Conservation (phyloP, 2,888 invertebrate species). For the Parnassius glacialis region DNA sequence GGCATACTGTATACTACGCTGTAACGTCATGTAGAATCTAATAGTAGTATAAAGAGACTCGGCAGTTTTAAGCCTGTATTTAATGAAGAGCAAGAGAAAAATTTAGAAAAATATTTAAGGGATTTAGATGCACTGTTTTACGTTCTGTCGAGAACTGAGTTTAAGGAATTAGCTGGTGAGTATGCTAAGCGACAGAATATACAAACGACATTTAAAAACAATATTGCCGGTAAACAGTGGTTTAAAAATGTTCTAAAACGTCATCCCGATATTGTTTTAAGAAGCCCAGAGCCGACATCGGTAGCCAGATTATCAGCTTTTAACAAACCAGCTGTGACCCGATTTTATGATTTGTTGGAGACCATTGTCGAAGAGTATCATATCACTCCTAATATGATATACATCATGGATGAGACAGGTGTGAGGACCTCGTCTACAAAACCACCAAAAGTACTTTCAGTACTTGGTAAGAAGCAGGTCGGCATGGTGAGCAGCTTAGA, state of each 20-base stretch:
- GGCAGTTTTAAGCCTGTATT: too few relatives aligned
- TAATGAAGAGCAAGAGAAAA: too few relatives aligned
- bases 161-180: too few relatives aligned
- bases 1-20: too few relatives aligned
- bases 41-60: too few relatives aligned
- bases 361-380: conserved; percentile 17
- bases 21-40: too few relatives aligned
- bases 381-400: conserved; percentile 22
- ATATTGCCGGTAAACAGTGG: not conserved
- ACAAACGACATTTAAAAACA: not conserved
- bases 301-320: conserved; percentile 29
- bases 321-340: conserved; percentile 28
- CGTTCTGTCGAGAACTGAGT: too few relatives aligned
- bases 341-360: conserved; percentile 25
- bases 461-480: too few relatives aligned
- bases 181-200: too few relatives aligned
- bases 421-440: conserved; percentile 4
- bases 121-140: too few relatives aligned
- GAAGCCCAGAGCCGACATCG: conserved; percentile 30
- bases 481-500: too few relatives aligned
- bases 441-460: conserved; percentile 2
- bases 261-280: conserved; percentile 8
- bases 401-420: conserved; percentile 22
- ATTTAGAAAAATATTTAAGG: too few relatives aligned
- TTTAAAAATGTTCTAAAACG: not conserved